Evolutionary conservation across 1,140 invertebrate species (phyloP).

Genomic region (Coboldia fuscipes): DNA sequence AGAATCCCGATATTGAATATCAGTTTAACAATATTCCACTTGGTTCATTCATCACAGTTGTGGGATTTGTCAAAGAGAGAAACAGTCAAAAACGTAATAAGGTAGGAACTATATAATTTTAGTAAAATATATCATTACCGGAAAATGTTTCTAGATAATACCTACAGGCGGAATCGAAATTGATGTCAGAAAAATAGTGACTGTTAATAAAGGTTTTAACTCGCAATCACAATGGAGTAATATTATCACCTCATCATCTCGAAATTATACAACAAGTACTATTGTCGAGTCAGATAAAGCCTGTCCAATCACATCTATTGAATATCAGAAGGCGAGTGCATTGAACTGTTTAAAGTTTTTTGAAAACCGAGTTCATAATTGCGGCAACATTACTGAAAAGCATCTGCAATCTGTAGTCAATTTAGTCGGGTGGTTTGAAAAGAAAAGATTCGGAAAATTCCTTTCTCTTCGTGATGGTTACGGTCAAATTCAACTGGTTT

Average conservation of each 20-base stretch:
- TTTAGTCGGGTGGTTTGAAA: constrained; percentile 55
- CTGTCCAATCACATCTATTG: constrained; percentile 16
- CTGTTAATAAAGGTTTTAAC: constrained; percentile 15
- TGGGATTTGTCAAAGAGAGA: constrained; percentile 16
- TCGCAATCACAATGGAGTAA: constrained; percentile 6
- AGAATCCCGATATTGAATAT: constrained; percentile 18
- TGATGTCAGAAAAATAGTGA: constrained; percentile 18
- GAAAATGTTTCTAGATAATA: constrained; percentile 11
- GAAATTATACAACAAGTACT: constrained; percentile 1
- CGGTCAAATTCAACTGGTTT: constrained; percentile 46
- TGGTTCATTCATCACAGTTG: constrained; percentile 19
- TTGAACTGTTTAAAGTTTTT: constrained; percentile 23
- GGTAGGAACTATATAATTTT: constrained; percentile 4
- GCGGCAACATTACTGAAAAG: constrained; percentile 41
- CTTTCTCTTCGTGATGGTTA: constrained; percentile 48
- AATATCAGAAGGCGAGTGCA: constrained; percentile 19
- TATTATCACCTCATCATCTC: neutral
- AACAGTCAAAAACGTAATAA: constrained; percentile 19
- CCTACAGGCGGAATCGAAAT: constrained; percentile 23
- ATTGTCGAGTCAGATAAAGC: constrained; percentile 5
- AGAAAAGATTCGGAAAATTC: constrained; percentile 36
- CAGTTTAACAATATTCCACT: constrained; percentile 22
- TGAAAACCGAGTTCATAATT: constrained; percentile 39
- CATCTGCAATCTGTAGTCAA: constrained; percentile 37
- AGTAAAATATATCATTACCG: neutral